Conservation (phyloP, 2,113 vertebrate genomes). For the Pelobates fuscus region DNA sequence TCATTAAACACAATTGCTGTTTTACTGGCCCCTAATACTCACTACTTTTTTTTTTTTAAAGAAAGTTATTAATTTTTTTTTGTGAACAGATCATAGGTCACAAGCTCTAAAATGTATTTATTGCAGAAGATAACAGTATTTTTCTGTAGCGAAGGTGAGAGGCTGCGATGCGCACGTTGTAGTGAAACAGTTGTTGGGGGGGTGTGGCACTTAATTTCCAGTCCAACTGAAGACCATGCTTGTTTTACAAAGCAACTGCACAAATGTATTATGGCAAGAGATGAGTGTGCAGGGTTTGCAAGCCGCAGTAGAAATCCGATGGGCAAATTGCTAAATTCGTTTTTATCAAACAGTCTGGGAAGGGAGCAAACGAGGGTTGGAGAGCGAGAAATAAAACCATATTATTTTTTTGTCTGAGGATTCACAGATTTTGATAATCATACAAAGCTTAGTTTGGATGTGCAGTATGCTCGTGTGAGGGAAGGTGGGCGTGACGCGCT, state of each 20-base stretch:
- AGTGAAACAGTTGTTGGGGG: slow-evolving; percentile 40
- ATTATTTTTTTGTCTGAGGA: too few species aligned
- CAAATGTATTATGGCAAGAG: not conserved
- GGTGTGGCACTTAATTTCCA: slow-evolving; percentile 45
- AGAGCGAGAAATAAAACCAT: not conserved
- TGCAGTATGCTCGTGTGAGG: not conserved
- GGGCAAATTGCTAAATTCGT: not conserved
- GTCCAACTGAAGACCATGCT: slow-evolving; percentile 30
- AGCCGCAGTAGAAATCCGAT: not conserved
- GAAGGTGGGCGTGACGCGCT: not conserved
- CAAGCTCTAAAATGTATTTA: not conserved
- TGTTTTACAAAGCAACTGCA: slow-evolving; percentile 10
- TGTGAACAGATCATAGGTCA: too few species aligned
- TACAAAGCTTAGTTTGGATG: not conserved
- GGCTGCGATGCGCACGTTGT: slow-evolving; percentile 37
- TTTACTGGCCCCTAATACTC: too few species aligned
- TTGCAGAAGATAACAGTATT: not conserved
- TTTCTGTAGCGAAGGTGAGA: not conserved
- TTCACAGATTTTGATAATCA: not conserved
- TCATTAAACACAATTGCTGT: too few species aligned
- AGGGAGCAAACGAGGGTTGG: not conserved
- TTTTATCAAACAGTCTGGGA: not conserved
- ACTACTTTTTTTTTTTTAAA: too few species aligned
- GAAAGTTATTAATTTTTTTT: too few species aligned
- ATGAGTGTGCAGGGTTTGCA: not conserved